Percentiles rank a stretch among this genome's conserved stretches.
These are phyloP conservation scores for Schlechtendalia chinensis DNA, from an alignment of 1,140 invertebrate genomes.

Conservation along the genomic window DNA sequence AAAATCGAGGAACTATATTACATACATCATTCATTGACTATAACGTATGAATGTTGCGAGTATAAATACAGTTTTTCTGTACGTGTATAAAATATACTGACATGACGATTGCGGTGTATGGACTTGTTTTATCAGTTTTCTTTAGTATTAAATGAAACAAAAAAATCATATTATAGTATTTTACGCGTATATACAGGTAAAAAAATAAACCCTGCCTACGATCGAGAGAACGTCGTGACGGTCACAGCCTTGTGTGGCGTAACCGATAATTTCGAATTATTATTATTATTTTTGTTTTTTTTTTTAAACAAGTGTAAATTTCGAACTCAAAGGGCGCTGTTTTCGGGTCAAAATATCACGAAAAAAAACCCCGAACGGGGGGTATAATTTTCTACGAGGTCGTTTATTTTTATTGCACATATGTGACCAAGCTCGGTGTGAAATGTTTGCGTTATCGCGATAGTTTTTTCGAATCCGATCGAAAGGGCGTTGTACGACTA, in stretches of 20 bases:
- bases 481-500: neutral
- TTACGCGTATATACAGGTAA: neutral
- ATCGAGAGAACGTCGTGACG: conserved; percentile 6
- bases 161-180: too few species aligned
- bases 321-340: neutral
- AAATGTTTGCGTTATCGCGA: neutral
- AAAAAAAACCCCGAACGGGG: neutral
- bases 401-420: neutral
- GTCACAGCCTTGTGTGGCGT: neutral
- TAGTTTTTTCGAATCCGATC: neutral
- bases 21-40: neutral
- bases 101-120: neutral
- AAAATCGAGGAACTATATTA: neutral
- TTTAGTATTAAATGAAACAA: neutral
- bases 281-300: neutral
- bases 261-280: neutral
- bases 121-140: conserved; percentile 6
- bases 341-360: neutral
- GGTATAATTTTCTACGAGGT: neutral
- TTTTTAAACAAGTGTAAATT: neutral
- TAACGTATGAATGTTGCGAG: neutral
- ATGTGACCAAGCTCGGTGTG: neutral
- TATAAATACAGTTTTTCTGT: too few species aligned
- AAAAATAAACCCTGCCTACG: neutral
- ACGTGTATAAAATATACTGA: neutral